phyloP scores from a whole-genome alignment of 2,797 vertebrate genomes.

The Acanthurus leucopareius region DNA sequence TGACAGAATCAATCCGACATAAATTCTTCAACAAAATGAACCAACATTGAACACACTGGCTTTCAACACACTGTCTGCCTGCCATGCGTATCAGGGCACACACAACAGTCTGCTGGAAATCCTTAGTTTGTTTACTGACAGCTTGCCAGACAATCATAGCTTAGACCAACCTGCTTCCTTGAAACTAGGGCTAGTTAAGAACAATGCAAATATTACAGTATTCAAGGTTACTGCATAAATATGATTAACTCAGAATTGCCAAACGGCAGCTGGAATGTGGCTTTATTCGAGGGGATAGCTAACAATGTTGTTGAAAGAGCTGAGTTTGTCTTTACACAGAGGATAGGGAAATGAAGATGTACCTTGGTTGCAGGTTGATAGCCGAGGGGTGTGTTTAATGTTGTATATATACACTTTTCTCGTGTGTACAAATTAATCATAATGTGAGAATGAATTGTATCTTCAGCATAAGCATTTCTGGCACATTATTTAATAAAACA shows the following conservation, averaged over 20 bases:
- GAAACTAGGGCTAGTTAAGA: neutral
- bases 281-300: neutral
- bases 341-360: neutral
- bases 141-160: no score
- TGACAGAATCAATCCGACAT: neutral
- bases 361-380: neutral
- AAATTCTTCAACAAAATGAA: neutral
- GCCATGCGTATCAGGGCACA: neutral
- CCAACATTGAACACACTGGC: neutral
- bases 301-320: neutral
- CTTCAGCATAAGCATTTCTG: neutral
- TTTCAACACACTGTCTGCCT: neutral
- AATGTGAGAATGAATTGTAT: neutral
- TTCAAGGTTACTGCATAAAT: neutral
- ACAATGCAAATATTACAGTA: neutral
- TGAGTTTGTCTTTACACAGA: neutral
- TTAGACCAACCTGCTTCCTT: neutral
- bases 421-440: neutral
- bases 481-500: neutral
- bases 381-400: neutral
- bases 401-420: neutral
- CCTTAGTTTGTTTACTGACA: neutral
- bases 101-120: neutral
- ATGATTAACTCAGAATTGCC: no score
- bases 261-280: no score